phyloP scores from a whole-genome alignment of 2,888 invertebrate genomes.

The Parascotia fuliginaria region DNA sequence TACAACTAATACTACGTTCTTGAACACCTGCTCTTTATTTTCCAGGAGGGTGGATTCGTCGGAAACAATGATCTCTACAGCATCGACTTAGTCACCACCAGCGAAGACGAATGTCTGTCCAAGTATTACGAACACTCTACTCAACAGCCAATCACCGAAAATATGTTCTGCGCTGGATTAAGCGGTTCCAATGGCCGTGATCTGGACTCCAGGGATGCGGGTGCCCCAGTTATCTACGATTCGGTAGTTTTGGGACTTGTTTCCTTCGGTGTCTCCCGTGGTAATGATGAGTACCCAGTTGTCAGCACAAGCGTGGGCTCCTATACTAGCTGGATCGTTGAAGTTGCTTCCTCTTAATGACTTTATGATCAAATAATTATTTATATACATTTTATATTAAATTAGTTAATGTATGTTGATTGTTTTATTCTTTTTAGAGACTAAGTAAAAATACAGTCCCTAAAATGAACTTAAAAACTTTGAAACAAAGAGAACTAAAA shows the following conservation, averaged over 20 bases:
- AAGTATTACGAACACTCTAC: neutral
- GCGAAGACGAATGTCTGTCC: neutral
- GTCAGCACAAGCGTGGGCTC: neutral
- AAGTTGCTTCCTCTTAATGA: neutral
- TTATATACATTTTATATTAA: neutral
- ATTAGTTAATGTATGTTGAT: neutral
- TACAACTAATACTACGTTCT: too few species aligned
- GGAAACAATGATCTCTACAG: conserved; percentile 27
- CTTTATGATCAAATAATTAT: neutral
- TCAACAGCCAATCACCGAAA: conserved; percentile 48
- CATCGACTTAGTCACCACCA: conserved; percentile 12
- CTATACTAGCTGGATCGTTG: conserved; percentile 5
- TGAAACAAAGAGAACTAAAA: too few species aligned
- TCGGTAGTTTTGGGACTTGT: neutral
- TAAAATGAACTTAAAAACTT: too few species aligned
- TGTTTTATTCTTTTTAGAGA: too few species aligned
- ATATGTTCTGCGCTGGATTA: conserved; percentile 69
- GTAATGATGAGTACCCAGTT: neutral
- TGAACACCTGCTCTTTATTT: too few species aligned
- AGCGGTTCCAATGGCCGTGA: conserved; percentile 23
- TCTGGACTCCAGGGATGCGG: conserved; percentile 21
- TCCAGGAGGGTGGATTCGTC: conserved; percentile 32
- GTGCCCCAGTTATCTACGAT: neutral
- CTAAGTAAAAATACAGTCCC: too few species aligned
- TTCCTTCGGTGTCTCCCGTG: neutral